Evolutionary conservation across 2,113 vertebrate genomes (phyloP).

Genomic region (Trematomus loennbergii): DNA sequence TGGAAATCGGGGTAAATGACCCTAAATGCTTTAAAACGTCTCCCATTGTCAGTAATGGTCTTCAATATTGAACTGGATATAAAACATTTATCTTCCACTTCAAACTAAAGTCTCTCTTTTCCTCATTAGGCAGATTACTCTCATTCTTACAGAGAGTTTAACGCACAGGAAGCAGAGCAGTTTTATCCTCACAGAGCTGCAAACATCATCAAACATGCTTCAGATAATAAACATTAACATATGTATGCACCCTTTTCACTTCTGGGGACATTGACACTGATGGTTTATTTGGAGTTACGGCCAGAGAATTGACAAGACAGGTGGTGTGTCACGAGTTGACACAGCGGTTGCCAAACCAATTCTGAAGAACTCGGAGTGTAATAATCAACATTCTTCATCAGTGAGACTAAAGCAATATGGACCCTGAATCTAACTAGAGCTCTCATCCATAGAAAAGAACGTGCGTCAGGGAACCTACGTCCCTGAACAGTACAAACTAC

Average conservation of each 20-base stretch:
- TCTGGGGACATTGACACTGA: not conserved
- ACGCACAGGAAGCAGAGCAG: not conserved
- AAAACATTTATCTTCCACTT: slow-evolving; percentile 7
- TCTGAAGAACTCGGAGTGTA: too few relatives aligned
- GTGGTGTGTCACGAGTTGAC: too few relatives aligned
- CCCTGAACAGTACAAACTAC: too few relatives aligned
- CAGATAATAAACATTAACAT: not conserved
- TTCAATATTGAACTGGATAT: slow-evolving; percentile 9
- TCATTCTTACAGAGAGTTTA: not conserved
- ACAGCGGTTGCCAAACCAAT: too few relatives aligned
- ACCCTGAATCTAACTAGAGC: too few relatives aligned
- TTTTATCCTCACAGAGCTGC: not conserved
- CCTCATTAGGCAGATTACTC: slow-evolving; percentile 9
- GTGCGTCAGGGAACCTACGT: too few relatives aligned
- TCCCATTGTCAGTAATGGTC: slow-evolving; percentile 2
- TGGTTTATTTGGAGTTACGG: too few relatives aligned
- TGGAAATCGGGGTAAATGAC: slow-evolving; percentile 13
- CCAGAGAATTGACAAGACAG: too few relatives aligned
- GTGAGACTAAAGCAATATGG: too few relatives aligned
- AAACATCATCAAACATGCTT: slow-evolving; percentile 26
- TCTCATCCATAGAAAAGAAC: too few relatives aligned
- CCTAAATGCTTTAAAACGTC: not conserved
- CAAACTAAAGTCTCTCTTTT: not conserved
- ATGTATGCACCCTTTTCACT: too few relatives aligned
- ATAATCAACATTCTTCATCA: too few relatives aligned